These are phyloP conservation scores for Calliopsis andreniformis DNA, from an alignment of 1,140 invertebrate species.

Conservation along the genomic window DNA sequence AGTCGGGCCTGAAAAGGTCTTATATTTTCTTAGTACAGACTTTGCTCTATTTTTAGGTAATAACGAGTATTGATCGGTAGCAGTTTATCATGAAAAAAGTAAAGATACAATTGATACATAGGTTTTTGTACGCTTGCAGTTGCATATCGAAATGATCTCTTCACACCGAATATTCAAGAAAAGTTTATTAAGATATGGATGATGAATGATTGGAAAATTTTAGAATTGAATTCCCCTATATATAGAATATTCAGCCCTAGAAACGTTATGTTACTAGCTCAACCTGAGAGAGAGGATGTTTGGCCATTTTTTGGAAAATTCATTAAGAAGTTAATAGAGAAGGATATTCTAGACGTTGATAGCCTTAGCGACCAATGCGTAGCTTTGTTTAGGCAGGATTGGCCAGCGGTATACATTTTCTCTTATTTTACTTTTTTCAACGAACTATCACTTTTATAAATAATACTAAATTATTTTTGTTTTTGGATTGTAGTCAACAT, in stretches of 20 bases:
- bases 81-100: background rate
- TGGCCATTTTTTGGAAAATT: constrained; percentile 73
- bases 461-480: too few relatives aligned
- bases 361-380: constrained; percentile 78
- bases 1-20: constrained; percentile 61
- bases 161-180: constrained; percentile 68
- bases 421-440: background rate
- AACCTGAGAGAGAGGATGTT: constrained; percentile 61
- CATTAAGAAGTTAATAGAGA: constrained; percentile 71
- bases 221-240: constrained; percentile 65
- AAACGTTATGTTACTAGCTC: constrained; percentile 77
- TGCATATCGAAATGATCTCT: constrained; percentile 70
- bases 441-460: background rate
- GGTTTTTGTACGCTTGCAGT: constrained; percentile 64
- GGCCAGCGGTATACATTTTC: constrained; percentile 72
- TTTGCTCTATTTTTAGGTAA: constrained; percentile 75
- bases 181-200: constrained; percentile 77
- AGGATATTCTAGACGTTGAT: constrained; percentile 74
- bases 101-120: background rate
- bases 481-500: constrained; percentile 62
- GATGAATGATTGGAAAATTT: constrained; percentile 54
- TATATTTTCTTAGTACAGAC: constrained; percentile 72
- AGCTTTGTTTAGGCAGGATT: constrained; percentile 78
- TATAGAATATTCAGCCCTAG: constrained; percentile 75
- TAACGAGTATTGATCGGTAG: constrained; percentile 21